phyloP scores from a whole-genome alignment of 2,888 invertebrate species.

The Hololepta plana region DNA sequence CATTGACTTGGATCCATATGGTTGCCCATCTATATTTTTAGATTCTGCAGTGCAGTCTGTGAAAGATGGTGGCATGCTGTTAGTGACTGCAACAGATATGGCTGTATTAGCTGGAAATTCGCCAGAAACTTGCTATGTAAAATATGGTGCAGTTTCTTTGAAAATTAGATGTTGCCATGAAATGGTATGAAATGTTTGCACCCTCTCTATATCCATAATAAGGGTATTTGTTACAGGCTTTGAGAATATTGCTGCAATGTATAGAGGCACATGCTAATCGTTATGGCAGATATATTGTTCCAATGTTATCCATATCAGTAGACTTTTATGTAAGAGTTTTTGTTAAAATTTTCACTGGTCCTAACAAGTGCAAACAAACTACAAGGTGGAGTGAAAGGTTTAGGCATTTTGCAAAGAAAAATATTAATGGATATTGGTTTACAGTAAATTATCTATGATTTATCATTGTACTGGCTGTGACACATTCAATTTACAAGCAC shows the following conservation, averaged over 20 bases:
- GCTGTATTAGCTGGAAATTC: conserved; percentile 88
- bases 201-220: neutral
- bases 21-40: conserved; percentile 83
- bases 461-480: conserved; percentile 88
- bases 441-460: conserved; percentile 69
- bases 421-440: no score
- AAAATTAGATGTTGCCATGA: conserved; percentile 85
- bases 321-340: conserved; percentile 96
- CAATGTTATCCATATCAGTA: conserved; percentile 75
- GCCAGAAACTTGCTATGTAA: conserved; percentile 79
- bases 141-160: conserved; percentile 84
- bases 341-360: conserved; percentile 65
- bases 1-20: conserved; percentile 95
- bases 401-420: neutral
- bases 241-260: conserved; percentile 81
- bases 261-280: conserved; percentile 86
- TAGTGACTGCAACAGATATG: conserved; percentile 97
- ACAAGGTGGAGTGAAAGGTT: conserved; percentile 40
- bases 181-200: conserved; percentile 39
- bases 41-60: conserved; percentile 75
- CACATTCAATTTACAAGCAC: conserved; percentile 53
- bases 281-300: conserved; percentile 83
- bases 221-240: conserved; percentile 37
- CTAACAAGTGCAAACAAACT: conserved; percentile 68
- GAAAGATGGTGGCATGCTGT: conserved; percentile 65